Base-by-base conservation (phyloP, 2,797 vertebrate species). In the Centropyge bicolor region DNA sequence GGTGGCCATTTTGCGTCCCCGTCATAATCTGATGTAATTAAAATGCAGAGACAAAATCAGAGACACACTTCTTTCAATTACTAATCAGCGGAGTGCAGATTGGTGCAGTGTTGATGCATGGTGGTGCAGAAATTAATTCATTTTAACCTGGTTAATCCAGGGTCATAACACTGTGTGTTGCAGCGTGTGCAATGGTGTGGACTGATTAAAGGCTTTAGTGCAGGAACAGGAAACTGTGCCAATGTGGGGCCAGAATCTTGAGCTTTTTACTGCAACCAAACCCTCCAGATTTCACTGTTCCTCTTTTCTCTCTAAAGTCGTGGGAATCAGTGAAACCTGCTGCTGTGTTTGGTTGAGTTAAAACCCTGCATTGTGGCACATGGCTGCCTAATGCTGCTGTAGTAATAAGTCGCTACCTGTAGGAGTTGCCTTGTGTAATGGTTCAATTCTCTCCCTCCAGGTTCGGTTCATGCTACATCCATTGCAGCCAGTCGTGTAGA, bases 401-500 rank as follows among this genome's bases (percentile, higher is more conserved):
- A 43, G 70, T 70, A 22, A 19, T 52, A 16, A 75, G 70, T 41
- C 36, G 13, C 3, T 4, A 14, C 40, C 45, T 46, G 4, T 0
- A 10, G 5, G 40, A 12, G 55, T 31, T 31, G 27, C 16, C 11
- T 6, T 6, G 51, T 62, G 4, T 82, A 14, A 86, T 6, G 16
- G 19, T 72, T 27, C 11, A 7, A 16, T 31, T 70, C 35, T 65
- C 22, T 36, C 36, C 55, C 76, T 38, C 1, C 92, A 99, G 98
- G 98, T 94, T 99, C 98, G 0, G 88, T 99, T 66, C 98, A 99
- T 0, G 98, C 98, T 20, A 99, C 97, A 0, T 99, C 98, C 1
- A 98, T 99, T 83, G 98, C 98, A 13, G 98, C 98, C 68, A 99
- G 98, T 2, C 95, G 98, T 57, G 98, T 99, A 76, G 98, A 99